Evolutionary conservation across 1,140 invertebrate genomes (phyloP), one percentile per base, ranked within the genome.

Genomic region (Rhopalosiphum padi): DNA sequence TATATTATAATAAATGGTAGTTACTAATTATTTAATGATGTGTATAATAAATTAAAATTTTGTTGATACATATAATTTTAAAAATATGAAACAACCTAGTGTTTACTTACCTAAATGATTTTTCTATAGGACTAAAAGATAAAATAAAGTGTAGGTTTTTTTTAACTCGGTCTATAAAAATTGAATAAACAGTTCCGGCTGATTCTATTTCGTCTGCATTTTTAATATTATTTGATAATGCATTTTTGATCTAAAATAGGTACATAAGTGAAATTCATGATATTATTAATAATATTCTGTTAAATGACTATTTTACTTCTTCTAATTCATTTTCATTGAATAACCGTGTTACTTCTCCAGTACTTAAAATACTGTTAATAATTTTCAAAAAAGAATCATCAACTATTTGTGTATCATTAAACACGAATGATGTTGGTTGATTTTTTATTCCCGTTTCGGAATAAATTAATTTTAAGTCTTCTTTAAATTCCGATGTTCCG

Each of bases 321-420:
- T 91, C 60, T 15, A 91, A 91, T 77, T 91, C 90, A 5, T 91
- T 35, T 91, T 91, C 68, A 8, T 97, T 96, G 95, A 98, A 99
- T 48, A 99, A 96, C 95, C 99, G 98, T 7, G 98, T 98, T 68
- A 99, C 97, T 95, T 99, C 98, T 21, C 97, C 98, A 1, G 98
- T 98, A 95, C 99, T 99, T 77, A 99, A 95, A 93, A 99, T 96
- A 96, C 98, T 98, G 95, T 98, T 99, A 83, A 99, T 97, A 95
- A 99, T 98, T 95, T 99, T 98, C 48, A 99, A 96, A 96, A 99
- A 99, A 2, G 97, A 97, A 95, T 99, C 98, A 95, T 98, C 97
- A 95, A 97, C 97, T 83, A 98, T 97, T 95, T 98, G 96, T 93
- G 97, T 97, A 94, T 99, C 98, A n/a, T 97, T 96, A 94, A 99